These are phyloP conservation scores for Phalacrocorax brasilianus DNA, from an alignment of 2,113 vertebrate genomes.

Conservation along the genomic window DNA sequence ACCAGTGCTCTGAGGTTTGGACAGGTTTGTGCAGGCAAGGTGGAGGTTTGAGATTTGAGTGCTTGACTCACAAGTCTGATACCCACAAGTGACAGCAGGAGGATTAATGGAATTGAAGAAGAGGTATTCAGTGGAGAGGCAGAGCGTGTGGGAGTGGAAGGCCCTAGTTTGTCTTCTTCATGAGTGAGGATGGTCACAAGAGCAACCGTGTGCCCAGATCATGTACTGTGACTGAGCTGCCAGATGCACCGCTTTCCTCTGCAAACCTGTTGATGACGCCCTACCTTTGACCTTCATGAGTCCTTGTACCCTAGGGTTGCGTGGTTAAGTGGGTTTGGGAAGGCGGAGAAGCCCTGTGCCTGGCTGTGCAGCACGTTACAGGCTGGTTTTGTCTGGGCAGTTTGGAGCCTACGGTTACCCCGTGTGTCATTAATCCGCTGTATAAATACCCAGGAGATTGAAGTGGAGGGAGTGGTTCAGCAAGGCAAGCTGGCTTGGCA, in stretches of 20 bases:
- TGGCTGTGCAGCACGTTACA: neutral
- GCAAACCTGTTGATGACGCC: neutral
- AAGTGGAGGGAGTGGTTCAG: neutral
- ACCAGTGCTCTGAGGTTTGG: neutral
- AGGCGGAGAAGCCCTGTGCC: neutral
- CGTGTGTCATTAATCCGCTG: rapidly evolving
- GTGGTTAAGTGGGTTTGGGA: neutral
- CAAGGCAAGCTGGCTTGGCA: neutral
- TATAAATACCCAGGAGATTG: neutral
- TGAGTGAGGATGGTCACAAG: neutral
- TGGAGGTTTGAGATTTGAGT: neutral
- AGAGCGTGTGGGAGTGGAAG: neutral
- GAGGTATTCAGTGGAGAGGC: neutral
- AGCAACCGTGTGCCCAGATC: neutral
- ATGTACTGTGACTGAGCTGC: neutral
- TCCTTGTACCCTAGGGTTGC: neutral
- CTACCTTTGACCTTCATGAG: neutral
- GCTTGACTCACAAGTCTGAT: neutral
- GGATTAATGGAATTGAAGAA: neutral
- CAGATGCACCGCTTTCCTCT: neutral
- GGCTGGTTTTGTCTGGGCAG: neutral
- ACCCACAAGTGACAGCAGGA: neutral
- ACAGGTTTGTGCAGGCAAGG: neutral
- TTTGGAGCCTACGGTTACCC: neutral
- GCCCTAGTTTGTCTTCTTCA: neutral